Base-by-base conservation (phyloP, 2,797 vertebrate genomes). In the Enoplosus armatus region DNA sequence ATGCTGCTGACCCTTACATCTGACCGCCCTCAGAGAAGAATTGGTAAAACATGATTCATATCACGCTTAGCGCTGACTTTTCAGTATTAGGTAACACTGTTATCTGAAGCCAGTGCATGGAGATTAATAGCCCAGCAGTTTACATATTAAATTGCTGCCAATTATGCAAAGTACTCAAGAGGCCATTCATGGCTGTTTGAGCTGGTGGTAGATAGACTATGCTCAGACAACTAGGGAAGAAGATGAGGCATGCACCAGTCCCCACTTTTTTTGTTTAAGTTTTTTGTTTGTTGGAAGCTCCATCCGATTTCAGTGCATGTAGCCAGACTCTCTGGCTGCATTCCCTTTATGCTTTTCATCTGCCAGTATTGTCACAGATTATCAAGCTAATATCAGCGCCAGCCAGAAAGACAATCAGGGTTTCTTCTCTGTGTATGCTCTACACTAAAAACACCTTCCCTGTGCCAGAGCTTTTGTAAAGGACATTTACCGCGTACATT, bases 131-230 rank as follows among this genome's bases (percentile, higher is more conserved):
- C 86, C 83, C 81, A 65, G 82, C 86, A 85, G 77, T 70, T 84
- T 74, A 71, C 80, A 79, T 78, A 55, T 89, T 84, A 87, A 87
- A 89, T 90, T 89, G 83, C 72, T 88, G 69, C 82, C 83, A 86
- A 90, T 90, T 91, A 90, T 85, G 84, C 77, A 80, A 88, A 90
- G 77, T 73, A 74, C 72, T 89, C 61, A 78, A 90, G 79, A 79
- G 89, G 80, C 84, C 79, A 90, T 90, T 91, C 63, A 72, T 84
- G 77, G 72, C 63, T 79, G 73, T 85, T 83, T 78, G 72, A 87
- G 79, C 80, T 73, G 62, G 35, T 64, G 65, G 55, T 73, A 18
- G 70, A 74, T 63, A 8, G 72, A 37, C 63, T 39, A 29, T 2
- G 43, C 66, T 86, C 68, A 66, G 9, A 67, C 51, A 60, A 48